Evolutionary conservation across 2,888 invertebrate genomes (phyloP).

Genomic region (Sphaeridia pumilis): DNA sequence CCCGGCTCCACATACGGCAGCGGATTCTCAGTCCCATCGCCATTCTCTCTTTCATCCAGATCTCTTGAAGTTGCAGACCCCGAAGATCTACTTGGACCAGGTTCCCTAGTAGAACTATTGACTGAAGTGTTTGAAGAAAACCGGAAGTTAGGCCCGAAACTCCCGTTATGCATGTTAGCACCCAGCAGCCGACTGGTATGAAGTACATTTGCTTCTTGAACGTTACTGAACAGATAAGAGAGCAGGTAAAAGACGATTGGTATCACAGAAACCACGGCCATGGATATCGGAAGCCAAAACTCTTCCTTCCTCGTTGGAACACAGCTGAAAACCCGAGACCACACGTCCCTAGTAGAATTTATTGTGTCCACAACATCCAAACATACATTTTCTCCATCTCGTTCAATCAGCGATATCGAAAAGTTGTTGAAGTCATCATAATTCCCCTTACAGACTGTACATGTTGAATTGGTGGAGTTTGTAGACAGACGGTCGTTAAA

Average conservation of each 20-base stretch:
- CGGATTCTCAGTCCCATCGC: no score
- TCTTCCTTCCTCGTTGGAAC: conserved; percentile 47
- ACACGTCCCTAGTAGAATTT: conserved; percentile 52
- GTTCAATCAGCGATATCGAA: conserved; percentile 49
- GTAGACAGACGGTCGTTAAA: conserved; percentile 20
- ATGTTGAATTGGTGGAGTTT: conserved; percentile 38
- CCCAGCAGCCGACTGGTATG: conserved; percentile 23
- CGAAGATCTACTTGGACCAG: not conserved
- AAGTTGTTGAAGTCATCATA: conserved; percentile 48
- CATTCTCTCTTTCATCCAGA: no score
- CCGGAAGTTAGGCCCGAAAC: not conserved
- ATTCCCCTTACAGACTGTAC: conserved; percentile 46
- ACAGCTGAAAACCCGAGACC: conserved; percentile 51
- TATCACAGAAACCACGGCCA: conserved; percentile 45
- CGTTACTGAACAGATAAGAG: conserved; percentile 37
- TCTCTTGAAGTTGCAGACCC: no score
- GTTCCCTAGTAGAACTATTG: not conserved
- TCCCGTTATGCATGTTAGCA: conserved; percentile 1
- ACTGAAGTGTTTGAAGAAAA: not conserved
- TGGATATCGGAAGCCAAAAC: conserved; percentile 47
- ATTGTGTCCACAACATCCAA: conserved; percentile 58
- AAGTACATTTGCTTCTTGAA: conserved; percentile 30
- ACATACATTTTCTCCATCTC: conserved; percentile 50
- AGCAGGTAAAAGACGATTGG: conserved; percentile 50
- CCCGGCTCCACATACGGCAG: no score